Evolutionary conservation across 1,140 invertebrate species (phyloP).

Genomic region (Pissodes strobi): DNA sequence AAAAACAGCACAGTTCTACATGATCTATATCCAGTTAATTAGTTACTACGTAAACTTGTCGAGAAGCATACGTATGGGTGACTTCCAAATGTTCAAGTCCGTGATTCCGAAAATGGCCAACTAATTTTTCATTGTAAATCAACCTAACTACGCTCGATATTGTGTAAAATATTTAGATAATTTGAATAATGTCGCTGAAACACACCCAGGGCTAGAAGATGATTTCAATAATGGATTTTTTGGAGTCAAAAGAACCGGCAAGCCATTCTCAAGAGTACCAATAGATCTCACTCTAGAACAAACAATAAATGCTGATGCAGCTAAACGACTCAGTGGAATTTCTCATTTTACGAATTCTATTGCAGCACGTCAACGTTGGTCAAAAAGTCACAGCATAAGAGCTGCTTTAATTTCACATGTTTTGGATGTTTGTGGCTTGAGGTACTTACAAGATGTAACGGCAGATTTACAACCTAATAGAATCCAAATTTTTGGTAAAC

Average conservation of each 20-base stretch:
- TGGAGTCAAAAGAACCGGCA: background rate
- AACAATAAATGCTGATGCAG: slow-evolving; percentile 1
- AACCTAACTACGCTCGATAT: no score
- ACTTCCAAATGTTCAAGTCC: no score
- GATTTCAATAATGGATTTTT: background rate
- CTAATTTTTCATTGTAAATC: no score
- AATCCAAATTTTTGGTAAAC: slow-evolving; percentile 5
- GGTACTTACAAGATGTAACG: slow-evolving; percentile 4
- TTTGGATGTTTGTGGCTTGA: slow-evolving; percentile 10
- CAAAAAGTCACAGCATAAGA: slow-evolving; percentile 34
- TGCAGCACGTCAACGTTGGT: slow-evolving; percentile 36
- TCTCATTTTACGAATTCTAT: slow-evolving; percentile 41
- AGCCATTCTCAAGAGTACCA: background rate
- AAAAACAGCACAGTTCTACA: no score
- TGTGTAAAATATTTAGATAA: no score
- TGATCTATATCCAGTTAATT: no score
- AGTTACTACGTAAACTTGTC: no score
- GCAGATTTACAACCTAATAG: slow-evolving; percentile 6
- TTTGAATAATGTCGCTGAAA: no score
- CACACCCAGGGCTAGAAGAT: no score
- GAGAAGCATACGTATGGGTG: no score
- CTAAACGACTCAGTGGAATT: no score
- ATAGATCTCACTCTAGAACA: background rate
- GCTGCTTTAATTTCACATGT: slow-evolving; percentile 31
- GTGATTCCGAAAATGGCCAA: no score